Conservation (phyloP, 2,888 invertebrate genomes). For the Myathropa florea region DNA sequence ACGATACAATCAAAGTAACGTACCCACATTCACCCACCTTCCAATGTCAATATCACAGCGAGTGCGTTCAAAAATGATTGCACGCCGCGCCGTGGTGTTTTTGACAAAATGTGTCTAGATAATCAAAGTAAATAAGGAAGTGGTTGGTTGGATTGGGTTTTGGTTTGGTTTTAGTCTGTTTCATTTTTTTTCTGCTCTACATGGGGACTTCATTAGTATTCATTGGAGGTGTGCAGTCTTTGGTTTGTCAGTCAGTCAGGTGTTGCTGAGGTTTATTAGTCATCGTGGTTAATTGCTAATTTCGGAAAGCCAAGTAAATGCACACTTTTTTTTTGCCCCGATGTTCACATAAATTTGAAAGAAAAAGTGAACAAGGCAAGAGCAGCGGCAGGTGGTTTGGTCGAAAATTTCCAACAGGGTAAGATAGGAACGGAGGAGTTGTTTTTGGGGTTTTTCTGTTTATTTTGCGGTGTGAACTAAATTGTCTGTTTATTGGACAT, state of each 20-base stretch:
- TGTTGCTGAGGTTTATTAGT: slow-evolving; percentile 22
- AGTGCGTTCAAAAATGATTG: slow-evolving; percentile 50
- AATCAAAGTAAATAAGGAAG: slow-evolving; percentile 66
- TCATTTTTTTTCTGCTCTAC: slow-evolving; percentile 48
- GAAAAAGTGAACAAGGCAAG: neutral
- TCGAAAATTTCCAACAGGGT: neutral
- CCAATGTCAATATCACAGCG: slow-evolving; percentile 68
- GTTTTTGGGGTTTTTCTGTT: slow-evolving; percentile 3
- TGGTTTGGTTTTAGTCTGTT: slow-evolving; percentile 3
- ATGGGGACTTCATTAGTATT: slow-evolving; percentile 50
- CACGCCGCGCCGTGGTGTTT: slow-evolving; percentile 48
- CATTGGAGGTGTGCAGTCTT: slow-evolving; percentile 9
- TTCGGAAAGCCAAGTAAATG: slow-evolving; percentile 27
- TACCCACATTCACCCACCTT: slow-evolving; percentile 46
- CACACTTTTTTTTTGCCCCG: neutral
- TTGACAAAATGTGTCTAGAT: slow-evolving; percentile 62
- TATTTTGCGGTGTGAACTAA: neutral
- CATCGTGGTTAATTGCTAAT: slow-evolving; percentile 24
- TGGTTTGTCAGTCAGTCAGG: neutral
- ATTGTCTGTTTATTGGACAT: neutral
- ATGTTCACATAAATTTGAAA: slow-evolving; percentile 15
- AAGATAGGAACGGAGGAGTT: neutral
- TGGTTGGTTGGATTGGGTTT: slow-evolving; percentile 29
- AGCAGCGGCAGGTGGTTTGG: neutral
- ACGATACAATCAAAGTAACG: slow-evolving; percentile 55